Base-by-base conservation (phyloP, 2,888 invertebrate genomes). In the Caenorhabditis zanzibari region DNA sequence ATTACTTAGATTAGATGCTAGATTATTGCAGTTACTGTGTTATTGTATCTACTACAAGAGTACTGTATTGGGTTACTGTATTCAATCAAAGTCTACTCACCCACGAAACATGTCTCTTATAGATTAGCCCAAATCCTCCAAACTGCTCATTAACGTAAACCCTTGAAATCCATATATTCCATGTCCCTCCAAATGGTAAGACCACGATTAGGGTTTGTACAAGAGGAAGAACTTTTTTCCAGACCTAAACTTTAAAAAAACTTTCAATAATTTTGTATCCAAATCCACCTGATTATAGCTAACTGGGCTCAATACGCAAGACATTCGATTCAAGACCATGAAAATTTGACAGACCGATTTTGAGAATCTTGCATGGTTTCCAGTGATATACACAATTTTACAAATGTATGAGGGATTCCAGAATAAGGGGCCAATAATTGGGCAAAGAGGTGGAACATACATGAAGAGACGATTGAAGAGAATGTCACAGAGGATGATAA, bases 321-420 rank as follows among this genome's bases (percentile, higher is more conserved):
- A 28, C 66, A 73, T 58, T 61, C 73, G 66, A 41, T 73, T 80
- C 4, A 68, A 12, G 4, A 71, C 63, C 47, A 72, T 58, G 14
- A 54, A 38, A 6, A 80, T 59, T 49, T 80, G 72, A 19, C 28
- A 24, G 26, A 80, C 72, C 2, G 58, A 72, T 64, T 80, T 72
- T 2, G 66, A 6, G 14, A 73, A 28, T 35, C 80, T 56, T 19
- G 64, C 44, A 26, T 69, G 44, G 24, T 38, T 41, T 10, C 24
- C 10, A 0, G 19, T 9, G 6, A 22, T 10, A 16, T 61, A 77
- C 7, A 52, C 19, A 19, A 71, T 4, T 64, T 71, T 79, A 7
- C 16, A 26, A 32, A 71, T 10, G 5, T 41, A 12, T 5, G 64
- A 44, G 3, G 79, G 44, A 2, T 16, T n/a, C 24, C 22, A 71